Evolutionary conservation across 2,888 invertebrate genomes (phyloP).

Genomic region (Oxyteleia sp.): DNA sequence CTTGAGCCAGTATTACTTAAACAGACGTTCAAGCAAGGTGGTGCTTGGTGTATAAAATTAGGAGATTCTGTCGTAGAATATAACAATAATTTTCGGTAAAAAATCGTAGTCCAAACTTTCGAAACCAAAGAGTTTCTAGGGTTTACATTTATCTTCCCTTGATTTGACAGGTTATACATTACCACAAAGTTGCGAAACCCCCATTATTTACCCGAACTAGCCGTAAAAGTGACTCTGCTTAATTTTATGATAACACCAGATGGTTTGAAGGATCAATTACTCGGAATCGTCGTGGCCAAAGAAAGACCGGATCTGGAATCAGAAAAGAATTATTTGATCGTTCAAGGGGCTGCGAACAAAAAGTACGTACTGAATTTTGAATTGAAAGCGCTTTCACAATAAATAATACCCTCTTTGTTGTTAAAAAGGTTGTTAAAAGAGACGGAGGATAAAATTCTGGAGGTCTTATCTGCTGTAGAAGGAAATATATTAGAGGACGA

Average conservation of each 20-base stretch:
- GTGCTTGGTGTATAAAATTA: slow-evolving; percentile 94
- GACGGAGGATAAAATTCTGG: slow-evolving; percentile 96
- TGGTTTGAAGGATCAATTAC: slow-evolving; percentile 95
- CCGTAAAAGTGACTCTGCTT: slow-evolving; percentile 96
- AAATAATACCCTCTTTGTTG: slow-evolving; percentile 17
- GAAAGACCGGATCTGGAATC: slow-evolving; percentile 97
- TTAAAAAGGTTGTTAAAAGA: slow-evolving; percentile 92
- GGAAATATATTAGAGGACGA: slow-evolving; percentile 97
- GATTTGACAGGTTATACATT: slow-evolving; percentile 95
- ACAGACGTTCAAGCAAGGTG: slow-evolving; percentile 96
- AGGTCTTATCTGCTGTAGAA: slow-evolving; percentile 91
- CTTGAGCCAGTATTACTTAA: slow-evolving; percentile 96
- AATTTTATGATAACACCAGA: slow-evolving; percentile 97
- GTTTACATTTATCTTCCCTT: no score
- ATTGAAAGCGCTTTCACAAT: slow-evolving; percentile 81
- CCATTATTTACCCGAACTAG: slow-evolving; percentile 97
- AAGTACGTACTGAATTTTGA: slow-evolving; percentile 84
- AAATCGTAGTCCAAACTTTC: no score
- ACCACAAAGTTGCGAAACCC: slow-evolving; percentile 98
- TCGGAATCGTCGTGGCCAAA: slow-evolving; percentile 96
- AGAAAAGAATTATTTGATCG: slow-evolving; percentile 95
- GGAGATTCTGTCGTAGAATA: slow-evolving; percentile 97
- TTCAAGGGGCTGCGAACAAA: slow-evolving; percentile 96
- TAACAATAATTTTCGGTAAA: slow-evolving; percentile 93
- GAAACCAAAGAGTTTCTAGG: no score